These are phyloP conservation scores for Neuroscelio doddi DNA, from an alignment of 2,888 invertebrate species.

Conservation along the genomic window DNA sequence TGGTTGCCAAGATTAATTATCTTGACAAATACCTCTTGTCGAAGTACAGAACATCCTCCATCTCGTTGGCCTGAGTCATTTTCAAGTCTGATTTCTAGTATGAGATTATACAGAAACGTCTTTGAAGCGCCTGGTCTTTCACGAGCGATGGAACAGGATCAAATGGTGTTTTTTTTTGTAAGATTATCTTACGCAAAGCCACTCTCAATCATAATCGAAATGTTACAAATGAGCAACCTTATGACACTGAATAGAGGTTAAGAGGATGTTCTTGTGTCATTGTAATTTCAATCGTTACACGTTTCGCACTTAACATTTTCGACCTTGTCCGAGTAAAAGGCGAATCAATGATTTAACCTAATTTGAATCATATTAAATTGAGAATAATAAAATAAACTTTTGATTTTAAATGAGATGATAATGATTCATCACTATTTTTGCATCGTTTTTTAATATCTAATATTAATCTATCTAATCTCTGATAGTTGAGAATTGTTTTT, in stretches of 20 bases:
- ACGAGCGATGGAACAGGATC: neutral
- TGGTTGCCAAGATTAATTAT: constrained; percentile 17
- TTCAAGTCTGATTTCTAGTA: too few relatives aligned
- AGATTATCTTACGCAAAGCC: constrained; percentile 1
- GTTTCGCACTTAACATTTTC: neutral
- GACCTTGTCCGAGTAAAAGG: neutral
- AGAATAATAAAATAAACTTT: too few relatives aligned
- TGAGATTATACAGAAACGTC: too few relatives aligned
- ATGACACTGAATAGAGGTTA: neutral
- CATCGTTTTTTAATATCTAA: too few relatives aligned
- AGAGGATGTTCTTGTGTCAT: neutral
- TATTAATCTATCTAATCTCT: neutral
- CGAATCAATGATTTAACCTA: neutral
- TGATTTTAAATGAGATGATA: too few relatives aligned
- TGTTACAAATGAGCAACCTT: neutral
- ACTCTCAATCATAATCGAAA: neutral
- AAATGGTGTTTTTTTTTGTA: neutral
- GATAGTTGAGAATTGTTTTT: neutral
- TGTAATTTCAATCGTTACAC: neutral
- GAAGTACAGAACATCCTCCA: constrained; percentile 10
- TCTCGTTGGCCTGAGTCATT: neutral
- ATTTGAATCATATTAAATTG: neutral
- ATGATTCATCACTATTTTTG: too few relatives aligned
- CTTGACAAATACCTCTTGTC: too few relatives aligned
- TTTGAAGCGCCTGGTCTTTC: neutral